Base-by-base conservation (phyloP, 2,797 vertebrate species). In the Chanos chanos region DNA sequence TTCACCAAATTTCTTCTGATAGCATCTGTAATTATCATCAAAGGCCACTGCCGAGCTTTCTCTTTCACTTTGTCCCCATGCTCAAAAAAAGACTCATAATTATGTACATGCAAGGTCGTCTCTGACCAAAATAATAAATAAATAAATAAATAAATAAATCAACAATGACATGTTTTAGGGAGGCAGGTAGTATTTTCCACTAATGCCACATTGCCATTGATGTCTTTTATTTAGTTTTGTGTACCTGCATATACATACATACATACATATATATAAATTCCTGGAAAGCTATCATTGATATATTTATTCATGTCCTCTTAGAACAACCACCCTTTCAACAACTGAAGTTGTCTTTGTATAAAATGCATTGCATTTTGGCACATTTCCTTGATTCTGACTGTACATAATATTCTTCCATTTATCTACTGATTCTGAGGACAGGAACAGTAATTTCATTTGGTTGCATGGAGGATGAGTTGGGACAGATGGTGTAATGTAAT, bases 11-110 rank as follows among this genome's bases (percentile, higher is more conserved):
- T 44, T 53, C 12, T 56, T 49, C 15, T 64, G 50, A 64, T 56
- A 75, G 62, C 67, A 70, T 51, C 61, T 74, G 66, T 74, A 79
- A 82, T 83, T 80, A 74, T 66, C 77, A 83, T 81, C 72, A 80
- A 55, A 72, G 59, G 60, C 1, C 0, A 37, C 40, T 8, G 3
- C 4, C 25, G 40, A 40, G 51, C 47, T 59, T 67, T 60, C 58
- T 52, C 24, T 40, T 44, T 19, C 16, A 24, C 40, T 7, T 18
- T 44, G 61, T 75, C 56, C 58, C 64, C 55, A 37, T 61, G 68
- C 30, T 10, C 10, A 27, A 51, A 25, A 60, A 52, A 16, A 61
- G 49, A 50, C 19, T 64, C 61, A 48, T 41, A 64, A 59, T 57
- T 64, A 54, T 70, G 48, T 41, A 64, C 40, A 64, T 34, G 47